Conservation (phyloP, 2,797 vertebrate species). For the Varecia variegata region DNA sequence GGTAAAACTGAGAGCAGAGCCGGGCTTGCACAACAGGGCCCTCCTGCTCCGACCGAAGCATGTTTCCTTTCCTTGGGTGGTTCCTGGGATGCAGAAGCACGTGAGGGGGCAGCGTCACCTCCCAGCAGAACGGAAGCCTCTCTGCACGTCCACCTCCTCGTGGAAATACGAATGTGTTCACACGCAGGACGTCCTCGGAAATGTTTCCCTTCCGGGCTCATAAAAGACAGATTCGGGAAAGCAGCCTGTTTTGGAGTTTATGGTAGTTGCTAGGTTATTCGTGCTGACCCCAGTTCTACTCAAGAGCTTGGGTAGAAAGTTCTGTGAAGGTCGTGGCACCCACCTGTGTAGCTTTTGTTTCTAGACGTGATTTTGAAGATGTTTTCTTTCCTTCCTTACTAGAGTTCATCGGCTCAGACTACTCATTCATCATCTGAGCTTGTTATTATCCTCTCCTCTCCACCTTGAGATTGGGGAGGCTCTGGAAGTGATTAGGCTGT, state of each 20-base stretch:
- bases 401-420: neutral
- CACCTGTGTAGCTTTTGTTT: neutral
- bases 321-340: neutral
- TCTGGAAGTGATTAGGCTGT: slow-evolving; percentile 47
- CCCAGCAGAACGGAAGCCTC: neutral
- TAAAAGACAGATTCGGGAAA: neutral
- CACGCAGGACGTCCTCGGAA: neutral
- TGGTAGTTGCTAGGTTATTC: neutral
- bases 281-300: neutral
- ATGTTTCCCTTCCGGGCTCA: neutral
- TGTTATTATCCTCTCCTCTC: neutral
- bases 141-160: neutral
- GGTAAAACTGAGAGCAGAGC: neutral
- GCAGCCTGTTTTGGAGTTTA: neutral
- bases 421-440: neutral
- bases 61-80: neutral
- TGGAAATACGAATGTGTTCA: neutral
- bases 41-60: neutral
- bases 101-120: neutral
- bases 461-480: neutral
- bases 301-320: neutral
- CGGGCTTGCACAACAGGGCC: neutral
- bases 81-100: neutral
- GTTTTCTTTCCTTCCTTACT: neutral
- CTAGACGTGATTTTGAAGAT: neutral